Base-by-base conservation (phyloP, 2,113 vertebrate genomes). In the Chauna torquata region DNA sequence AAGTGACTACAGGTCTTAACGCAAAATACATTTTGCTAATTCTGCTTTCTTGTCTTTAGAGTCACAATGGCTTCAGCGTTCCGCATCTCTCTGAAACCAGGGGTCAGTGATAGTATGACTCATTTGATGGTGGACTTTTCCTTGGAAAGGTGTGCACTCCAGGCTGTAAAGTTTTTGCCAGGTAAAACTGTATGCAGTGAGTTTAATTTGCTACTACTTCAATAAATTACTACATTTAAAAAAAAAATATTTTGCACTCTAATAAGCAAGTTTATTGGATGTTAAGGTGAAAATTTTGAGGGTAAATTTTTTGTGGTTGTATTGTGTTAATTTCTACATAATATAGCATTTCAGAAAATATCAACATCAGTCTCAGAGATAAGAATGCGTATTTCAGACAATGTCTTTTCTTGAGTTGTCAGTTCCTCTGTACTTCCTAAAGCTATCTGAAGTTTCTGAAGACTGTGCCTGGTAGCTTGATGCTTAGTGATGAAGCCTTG, bases 11-110 rank as follows among this genome's bases (percentile, higher is more conserved):
- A 38, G 62, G 32, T 22, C 62, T 77, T 61, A 25, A 49, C 44
- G 52, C 36, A 47, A 81, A 77, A 36, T 18, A 10, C 6, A 3
- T 70, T 64, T 80, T 94, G 61, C 62, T 95, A 87, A 95, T 94
- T 54, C 88, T 74, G 78, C 85, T 98, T 85, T 98, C 82, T 97
- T 94, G 94, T 54, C 96, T 82, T 34, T 45, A 99, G 99, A 98
- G 99, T 99, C 78, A 99, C 99, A 36, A 99, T 99, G 99, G 99
- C 99, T 81, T 98, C 99, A 30, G 99, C 99, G 0, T 99, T 99
- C 91, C 98, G 99, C 49, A 96, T 99, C 83, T 99, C 99, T 34
- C 98, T 99, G 97, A 99, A 99, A 96, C 98, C 98, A 44, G 98
- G 97, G 44, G 98, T 98, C 94, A 98, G 99, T 47, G 99, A 99